Evolutionary conservation across 2,888 invertebrate species (phyloP).

Genomic region (Trichogramma dendrolimi): DNA sequence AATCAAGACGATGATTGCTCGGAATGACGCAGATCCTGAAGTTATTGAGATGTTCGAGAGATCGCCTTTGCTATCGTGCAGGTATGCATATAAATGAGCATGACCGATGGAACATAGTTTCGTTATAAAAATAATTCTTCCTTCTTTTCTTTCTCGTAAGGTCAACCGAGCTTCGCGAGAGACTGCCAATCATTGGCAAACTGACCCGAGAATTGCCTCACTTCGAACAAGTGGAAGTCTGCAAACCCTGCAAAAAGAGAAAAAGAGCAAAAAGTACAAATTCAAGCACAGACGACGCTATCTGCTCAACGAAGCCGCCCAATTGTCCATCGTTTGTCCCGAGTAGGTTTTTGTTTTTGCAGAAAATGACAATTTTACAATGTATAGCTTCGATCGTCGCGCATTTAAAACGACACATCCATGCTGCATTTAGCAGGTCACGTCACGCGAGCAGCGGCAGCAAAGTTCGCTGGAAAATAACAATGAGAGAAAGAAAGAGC

Average conservation of each 20-base stretch:
- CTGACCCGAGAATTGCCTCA: constrained; percentile 54
- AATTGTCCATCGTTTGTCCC: constrained; percentile 57
- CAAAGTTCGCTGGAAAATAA: neutral
- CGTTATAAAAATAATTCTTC: neutral
- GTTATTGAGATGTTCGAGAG: constrained; percentile 37
- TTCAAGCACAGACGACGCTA: constrained; percentile 55
- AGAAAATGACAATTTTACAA: too few relatives aligned
- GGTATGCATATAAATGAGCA: constrained; percentile 30
- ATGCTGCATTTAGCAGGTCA: too few relatives aligned
- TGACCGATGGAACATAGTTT: neutral
- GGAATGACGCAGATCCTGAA: constrained; percentile 12
- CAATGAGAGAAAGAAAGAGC: constrained; percentile 7
- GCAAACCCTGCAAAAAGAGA: constrained; percentile 35
- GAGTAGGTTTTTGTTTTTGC: constrained; percentile 46
- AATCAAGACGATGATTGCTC: neutral
- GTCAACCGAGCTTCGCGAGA: constrained; percentile 50
- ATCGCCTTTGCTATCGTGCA: constrained; percentile 43
- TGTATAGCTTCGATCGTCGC: too few relatives aligned
- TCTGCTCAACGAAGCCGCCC: constrained; percentile 56
- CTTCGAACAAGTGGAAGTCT: constrained; percentile 49
- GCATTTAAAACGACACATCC: too few relatives aligned
- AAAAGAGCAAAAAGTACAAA: constrained; percentile 46
- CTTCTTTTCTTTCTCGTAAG: constrained; percentile 32
- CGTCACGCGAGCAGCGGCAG: too few relatives aligned
- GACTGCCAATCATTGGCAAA: constrained; percentile 54